Base-by-base conservation (phyloP, 2,113 vertebrate genomes). In the Halichoerus grypus region DNA sequence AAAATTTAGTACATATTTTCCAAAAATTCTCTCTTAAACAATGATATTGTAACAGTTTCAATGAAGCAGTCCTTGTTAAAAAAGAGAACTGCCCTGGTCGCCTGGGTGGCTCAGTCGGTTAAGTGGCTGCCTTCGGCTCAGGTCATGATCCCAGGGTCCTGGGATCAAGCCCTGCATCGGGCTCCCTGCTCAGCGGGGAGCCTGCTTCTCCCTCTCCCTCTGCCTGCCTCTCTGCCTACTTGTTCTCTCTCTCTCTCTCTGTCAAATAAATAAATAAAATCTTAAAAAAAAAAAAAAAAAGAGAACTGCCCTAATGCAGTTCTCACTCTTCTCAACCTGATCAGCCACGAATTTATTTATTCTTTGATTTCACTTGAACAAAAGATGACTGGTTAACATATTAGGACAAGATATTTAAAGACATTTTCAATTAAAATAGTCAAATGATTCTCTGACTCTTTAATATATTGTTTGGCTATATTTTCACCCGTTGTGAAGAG, bases 291-390 rank as follows among this genome's bases (percentile, higher is more conserved):
- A 36, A 36, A 36, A 36, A 36, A 36, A 36, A 36, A 82, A 91
- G 46, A 9, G 71, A 57, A 46, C 22, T 65, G 9, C 9, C 13
- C 2, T 59, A 81, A 88, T 79, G 1, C 3, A 39, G 1, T 53
- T 89, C 59, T 46, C 10, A 65, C 4, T 74, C 51, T 94, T 94
- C 36, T 65, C 21, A 90, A 7, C 12, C 18, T 65, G 14, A 67
- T 72, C 11, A 81, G 5, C 22, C 18, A 14, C 85, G 18, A 65
- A 86, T 77, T 72, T 26, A 76, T 88, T 69, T 72, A 26, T 84
- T 97, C 4, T 69, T 85, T 77, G 28, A 55, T 93, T 80, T 72
- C 61, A 83, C 19, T 94, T 88, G 55, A 93, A 49, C 4, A 95
- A 91, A 94, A 36, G 19, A n/a, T 63, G 28, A 77, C 36, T 81